Evolutionary conservation across 2,797 vertebrate species (phyloP).

Genomic region (Sardinella longiceps): DNA sequence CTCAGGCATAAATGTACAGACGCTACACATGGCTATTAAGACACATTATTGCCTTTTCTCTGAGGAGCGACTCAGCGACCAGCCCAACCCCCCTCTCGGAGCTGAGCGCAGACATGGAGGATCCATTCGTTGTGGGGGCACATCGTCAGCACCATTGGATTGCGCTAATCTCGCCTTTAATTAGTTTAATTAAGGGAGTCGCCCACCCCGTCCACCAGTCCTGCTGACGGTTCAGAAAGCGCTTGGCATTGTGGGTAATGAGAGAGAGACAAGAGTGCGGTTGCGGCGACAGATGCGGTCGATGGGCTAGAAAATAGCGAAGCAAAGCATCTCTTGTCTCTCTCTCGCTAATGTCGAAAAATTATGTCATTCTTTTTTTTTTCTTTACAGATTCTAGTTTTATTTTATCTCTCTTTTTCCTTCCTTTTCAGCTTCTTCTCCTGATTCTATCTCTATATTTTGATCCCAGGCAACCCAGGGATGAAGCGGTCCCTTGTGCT

Average conservation of each 20-base stretch:
- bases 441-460: slow-evolving; percentile 5
- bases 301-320: background rate
- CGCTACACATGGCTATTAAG: slow-evolving; percentile 43
- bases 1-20: background rate
- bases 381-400: background rate
- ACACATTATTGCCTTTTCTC: slow-evolving; percentile 41
- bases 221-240: slow-evolving; percentile 59
- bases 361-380: background rate
- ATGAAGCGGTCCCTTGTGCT: background rate
- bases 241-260: background rate
- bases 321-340: background rate
- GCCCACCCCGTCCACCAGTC: slow-evolving; percentile 49
- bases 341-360: background rate
- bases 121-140: slow-evolving; percentile 22
- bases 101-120: background rate
- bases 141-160: slow-evolving; percentile 61
- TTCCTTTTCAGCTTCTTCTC: background rate
- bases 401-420: background rate
- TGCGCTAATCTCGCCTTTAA: slow-evolving; percentile 70
- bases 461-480: background rate
- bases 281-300: background rate
- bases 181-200: slow-evolving; percentile 68
- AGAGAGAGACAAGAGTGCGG: background rate
- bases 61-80: slow-evolving; percentile 28
- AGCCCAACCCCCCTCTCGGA: background rate